A percentile compares a stretch with the other conserved stretches of the same genome.
Evolutionary conservation across 2,888 invertebrate genomes (phyloP).

Genomic region (Uloborus plumipes): DNA sequence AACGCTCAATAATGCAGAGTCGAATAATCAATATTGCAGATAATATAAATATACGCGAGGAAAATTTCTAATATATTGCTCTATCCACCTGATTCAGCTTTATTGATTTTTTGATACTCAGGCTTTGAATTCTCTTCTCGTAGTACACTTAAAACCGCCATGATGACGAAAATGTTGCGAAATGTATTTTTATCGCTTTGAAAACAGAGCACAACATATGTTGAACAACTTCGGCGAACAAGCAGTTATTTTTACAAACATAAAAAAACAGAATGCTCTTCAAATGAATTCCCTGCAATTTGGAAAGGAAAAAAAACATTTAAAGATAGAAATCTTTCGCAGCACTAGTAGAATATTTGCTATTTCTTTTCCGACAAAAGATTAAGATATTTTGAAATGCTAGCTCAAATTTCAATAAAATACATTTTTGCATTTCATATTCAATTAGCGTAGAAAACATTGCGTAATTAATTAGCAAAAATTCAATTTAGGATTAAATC

Average conservation of each 20-base stretch:
- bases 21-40: constrained; percentile 62
- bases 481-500: no score
- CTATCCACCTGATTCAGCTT: constrained; percentile 55
- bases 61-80: constrained; percentile 62
- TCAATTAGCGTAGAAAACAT: no score
- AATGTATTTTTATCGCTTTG: constrained; percentile 46
- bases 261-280: background rate
- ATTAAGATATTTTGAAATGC: no score
- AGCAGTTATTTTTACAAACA: constrained; percentile 12
- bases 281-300: background rate
- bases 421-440: no score
- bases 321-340: no score
- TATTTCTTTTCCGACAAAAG: no score
- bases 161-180: constrained; percentile 49
- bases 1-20: constrained; percentile 62
- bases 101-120: constrained; percentile 63
- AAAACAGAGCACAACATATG: constrained; percentile 37
- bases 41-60: constrained; percentile 57
- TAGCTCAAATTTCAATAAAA: no score
- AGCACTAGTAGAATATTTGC: no score
- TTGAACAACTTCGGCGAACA: constrained; percentile 20
- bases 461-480: no score
- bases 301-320: background rate
- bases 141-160: constrained; percentile 42
- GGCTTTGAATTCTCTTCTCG: constrained; percentile 37